Evolutionary conservation across 1,140 invertebrate genomes (phyloP).

Genomic region (Orius insidiosus): DNA sequence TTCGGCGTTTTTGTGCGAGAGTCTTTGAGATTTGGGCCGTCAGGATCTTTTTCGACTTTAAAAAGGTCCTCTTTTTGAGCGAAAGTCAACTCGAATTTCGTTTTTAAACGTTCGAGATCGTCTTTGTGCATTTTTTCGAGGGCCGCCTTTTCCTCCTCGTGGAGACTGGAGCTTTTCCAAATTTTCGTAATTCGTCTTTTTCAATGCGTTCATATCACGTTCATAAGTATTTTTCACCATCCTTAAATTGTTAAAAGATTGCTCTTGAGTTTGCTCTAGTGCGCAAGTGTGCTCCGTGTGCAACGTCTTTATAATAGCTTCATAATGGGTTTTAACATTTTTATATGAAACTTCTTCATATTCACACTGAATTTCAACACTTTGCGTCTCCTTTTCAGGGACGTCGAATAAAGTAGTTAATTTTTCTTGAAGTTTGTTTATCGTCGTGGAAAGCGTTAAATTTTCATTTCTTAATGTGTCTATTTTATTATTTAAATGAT

Average conservation of each 20-base stretch:
- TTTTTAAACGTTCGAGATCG: no score
- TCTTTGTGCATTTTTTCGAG: no score
- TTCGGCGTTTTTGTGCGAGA: no score
- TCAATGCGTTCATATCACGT: conserved; percentile 1
- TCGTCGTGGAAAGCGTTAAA: conserved; percentile 1
- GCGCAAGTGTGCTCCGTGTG: background rate
- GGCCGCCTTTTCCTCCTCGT: background rate
- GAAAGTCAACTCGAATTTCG: no score
- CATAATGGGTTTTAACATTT: conserved; percentile 3
- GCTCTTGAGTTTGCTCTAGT: background rate
- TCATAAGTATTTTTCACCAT: conserved; percentile 5
- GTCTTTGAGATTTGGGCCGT: no score
- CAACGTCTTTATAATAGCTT: conserved; percentile 1
- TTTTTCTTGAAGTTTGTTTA: background rate
- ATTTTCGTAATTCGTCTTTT: conserved; percentile 1
- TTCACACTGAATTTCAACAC: background rate
- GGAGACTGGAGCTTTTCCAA: conserved; percentile 1
- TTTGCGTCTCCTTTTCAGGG: conserved; percentile 3
- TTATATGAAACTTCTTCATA: background rate
- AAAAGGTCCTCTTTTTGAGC: no score
- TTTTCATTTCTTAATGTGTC: conserved; percentile 6
- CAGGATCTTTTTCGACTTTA: no score
- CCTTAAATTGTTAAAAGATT: background rate
- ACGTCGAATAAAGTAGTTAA: conserved; percentile 1
- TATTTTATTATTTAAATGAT: conserved; percentile 5